Base-by-base conservation (phyloP, 2,113 vertebrate genomes). In the Excalfactoria chinensis region DNA sequence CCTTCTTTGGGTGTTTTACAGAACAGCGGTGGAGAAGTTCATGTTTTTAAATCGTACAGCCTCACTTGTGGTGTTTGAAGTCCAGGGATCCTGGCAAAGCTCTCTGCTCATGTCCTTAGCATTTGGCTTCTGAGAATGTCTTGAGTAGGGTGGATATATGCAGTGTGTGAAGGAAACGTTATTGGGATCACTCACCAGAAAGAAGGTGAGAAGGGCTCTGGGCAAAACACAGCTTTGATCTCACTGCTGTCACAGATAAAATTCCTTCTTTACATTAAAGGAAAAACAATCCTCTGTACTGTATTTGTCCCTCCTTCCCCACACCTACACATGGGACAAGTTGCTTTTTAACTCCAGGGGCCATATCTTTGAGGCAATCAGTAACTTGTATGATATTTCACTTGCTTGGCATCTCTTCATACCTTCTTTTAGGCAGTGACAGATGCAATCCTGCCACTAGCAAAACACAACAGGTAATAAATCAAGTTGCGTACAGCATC, bases 391-490 rank as follows among this genome's bases (percentile, higher is more conserved):
- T 77, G 89, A 48, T 14, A 51, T 19, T 81, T 87, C 58, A n/a
- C 53, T 87, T 7, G 1, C 13, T 35, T 78, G 78, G 71, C 82
- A 95, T 53, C 80, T 66, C 69, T 49, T 64, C 46, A 67, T 23
- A 86, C 73, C 85, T 95, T 63, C 62, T 72, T 69, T 49, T 76
- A 88, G 72, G 58, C 83, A 84, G 70, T 32, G 66, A 66, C 92
- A 67, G 44, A 69, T 6, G 19, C 34, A 64, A 75, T 78, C 85
- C 80, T 91, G 60, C 20, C 48, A 68, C 43, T 60, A 72, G 60
- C 87, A 90, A 69, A 78, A 97, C 28, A 75, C 86, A 96, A 44
- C 87, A 95, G 89, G 88, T 62, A 81, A 91, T 95, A 90, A 89
- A 81, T 95, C 64, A 34, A 3, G 0, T 53, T 5, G 6, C 4